Percentiles rank a stretch among this genome's conserved stretches.
These are phyloP conservation scores for Danio jaintianensis DNA, from an alignment of 2,797 vertebrate species.

Conservation along the genomic window DNA sequence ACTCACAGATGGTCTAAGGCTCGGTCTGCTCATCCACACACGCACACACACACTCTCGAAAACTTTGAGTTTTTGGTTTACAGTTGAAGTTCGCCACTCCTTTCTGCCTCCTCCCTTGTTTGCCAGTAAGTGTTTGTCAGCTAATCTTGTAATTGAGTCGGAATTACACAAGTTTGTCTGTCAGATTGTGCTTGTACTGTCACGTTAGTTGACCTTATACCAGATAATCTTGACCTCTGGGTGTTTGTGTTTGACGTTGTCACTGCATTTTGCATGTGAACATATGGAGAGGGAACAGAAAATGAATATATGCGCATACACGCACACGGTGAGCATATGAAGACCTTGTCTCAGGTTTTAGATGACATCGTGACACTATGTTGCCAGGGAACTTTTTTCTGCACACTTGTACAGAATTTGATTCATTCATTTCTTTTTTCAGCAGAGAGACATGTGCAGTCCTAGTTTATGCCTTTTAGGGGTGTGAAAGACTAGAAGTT, in stretches of 20 bases:
- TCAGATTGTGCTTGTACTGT: neutral
- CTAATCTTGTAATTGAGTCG: slow-evolving; percentile 10
- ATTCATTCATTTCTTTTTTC: neutral
- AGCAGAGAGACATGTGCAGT: neutral
- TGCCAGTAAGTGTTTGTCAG: slow-evolving; percentile 23
- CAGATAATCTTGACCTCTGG: slow-evolving; percentile 15
- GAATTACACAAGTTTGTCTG: slow-evolving; percentile 53
- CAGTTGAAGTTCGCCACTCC: neutral
- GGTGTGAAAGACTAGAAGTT: neutral
- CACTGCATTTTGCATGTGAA: neutral
- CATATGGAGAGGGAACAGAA: slow-evolving; percentile 16
- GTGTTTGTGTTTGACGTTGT: slow-evolving; percentile 3
- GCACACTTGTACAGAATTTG: neutral
- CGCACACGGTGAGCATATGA: slow-evolving; percentile 46
- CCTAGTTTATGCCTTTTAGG: neutral
- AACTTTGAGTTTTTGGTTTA: slow-evolving; percentile 1
- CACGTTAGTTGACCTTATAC: neutral
- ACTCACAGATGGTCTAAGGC: slow-evolving; percentile 36
- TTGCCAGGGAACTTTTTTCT: slow-evolving; percentile 5
- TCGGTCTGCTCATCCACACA: slow-evolving; percentile 1
- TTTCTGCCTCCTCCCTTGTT: neutral
- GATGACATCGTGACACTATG: slow-evolving; percentile 16
- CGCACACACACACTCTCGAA: slow-evolving; percentile 22
- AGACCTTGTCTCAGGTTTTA: slow-evolving; percentile 53
- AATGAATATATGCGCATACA: slow-evolving; percentile 30